phyloP scores from a whole-genome alignment of 1,140 invertebrate genomes.

The Neelides sp. region DNA sequence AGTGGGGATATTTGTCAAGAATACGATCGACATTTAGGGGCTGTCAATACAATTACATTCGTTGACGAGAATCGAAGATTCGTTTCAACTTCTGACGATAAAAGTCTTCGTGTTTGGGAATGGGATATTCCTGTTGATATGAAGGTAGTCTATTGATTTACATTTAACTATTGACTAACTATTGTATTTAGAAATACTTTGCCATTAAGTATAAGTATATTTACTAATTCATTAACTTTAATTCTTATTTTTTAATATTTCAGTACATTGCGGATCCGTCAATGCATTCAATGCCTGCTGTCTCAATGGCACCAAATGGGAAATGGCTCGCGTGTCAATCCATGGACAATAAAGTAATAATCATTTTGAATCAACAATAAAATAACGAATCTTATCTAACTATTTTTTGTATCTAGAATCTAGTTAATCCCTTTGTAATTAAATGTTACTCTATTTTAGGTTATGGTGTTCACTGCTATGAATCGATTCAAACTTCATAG shows the following conservation, averaged over 20 bases:
- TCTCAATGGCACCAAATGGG: conserved; percentile 85
- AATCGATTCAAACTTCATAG: conserved; percentile 95
- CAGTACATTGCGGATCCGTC: conserved; percentile 98
- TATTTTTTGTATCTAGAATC: too few relatives aligned
- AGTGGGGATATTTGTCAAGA: conserved; percentile 94
- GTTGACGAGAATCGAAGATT: conserved; percentile 96
- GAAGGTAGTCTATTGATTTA: too few relatives aligned
- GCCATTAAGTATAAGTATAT: too few relatives aligned
- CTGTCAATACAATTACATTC: conserved; percentile 97
- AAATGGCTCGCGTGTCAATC: conserved; percentile 99
- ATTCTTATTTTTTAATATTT: too few relatives aligned
- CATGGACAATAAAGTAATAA: conserved; percentile 99
- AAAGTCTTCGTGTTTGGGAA: conserved; percentile 97
- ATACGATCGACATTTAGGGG: conserved; percentile 96
- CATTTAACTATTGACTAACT: too few relatives aligned
- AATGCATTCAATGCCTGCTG: conserved; percentile 98
- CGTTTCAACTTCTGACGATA: conserved; percentile 97
- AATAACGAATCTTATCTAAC: too few relatives aligned
- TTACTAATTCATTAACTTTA: too few relatives aligned
- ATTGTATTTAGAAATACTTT: too few relatives aligned
- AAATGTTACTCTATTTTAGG: too few relatives aligned
- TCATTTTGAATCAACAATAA: too few relatives aligned
- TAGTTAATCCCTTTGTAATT: too few relatives aligned
- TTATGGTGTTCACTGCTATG: conserved; percentile 91
- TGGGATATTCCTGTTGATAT: conserved; percentile 99